Evolutionary conservation across 2,113 vertebrate species (phyloP).

Genomic region (Isichthys henryi): DNA sequence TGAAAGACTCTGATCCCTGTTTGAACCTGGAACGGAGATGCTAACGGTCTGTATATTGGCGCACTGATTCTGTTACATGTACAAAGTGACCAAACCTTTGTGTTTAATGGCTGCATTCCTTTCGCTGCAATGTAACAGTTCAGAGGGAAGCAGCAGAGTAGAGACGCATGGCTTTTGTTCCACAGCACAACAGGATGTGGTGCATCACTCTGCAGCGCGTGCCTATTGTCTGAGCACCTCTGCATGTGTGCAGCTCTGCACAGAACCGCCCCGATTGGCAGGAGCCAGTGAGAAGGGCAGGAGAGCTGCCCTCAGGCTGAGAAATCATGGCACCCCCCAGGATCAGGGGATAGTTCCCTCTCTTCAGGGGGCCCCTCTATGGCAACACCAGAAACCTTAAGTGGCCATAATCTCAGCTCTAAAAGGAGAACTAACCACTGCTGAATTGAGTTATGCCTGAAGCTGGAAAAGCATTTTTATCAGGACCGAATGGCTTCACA

Average conservation of each 20-base stretch:
- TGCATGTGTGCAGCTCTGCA: not conserved
- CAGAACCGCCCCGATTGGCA: not conserved
- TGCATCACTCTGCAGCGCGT: not conserved
- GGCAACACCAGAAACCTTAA: not conserved
- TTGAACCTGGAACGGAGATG: not conserved
- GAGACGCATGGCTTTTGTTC: not conserved
- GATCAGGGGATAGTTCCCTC: not conserved
- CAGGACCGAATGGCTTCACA: not conserved
- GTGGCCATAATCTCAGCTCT: not conserved
- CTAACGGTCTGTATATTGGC: not conserved
- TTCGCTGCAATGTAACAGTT: not conserved
- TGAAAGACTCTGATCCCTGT: not conserved
- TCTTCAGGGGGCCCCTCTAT: not conserved
- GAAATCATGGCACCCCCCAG: not conserved
- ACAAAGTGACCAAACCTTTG: not conserved
- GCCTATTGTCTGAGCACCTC: not conserved
- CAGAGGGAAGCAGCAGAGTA: not conserved
- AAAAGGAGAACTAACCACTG: not conserved
- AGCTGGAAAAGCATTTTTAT: not conserved
- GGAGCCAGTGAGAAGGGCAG: not conserved
- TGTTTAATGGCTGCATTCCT: not conserved
- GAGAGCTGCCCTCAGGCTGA: not conserved
- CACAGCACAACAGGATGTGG: constrained; percentile 2
- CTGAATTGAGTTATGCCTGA: not conserved
- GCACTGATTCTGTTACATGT: not conserved